Percentiles rank a stretch among this genome's conserved stretches.
phyloP scores from a whole-genome alignment of 2,888 invertebrate species.

The Eremobia ochroleuca region DNA sequence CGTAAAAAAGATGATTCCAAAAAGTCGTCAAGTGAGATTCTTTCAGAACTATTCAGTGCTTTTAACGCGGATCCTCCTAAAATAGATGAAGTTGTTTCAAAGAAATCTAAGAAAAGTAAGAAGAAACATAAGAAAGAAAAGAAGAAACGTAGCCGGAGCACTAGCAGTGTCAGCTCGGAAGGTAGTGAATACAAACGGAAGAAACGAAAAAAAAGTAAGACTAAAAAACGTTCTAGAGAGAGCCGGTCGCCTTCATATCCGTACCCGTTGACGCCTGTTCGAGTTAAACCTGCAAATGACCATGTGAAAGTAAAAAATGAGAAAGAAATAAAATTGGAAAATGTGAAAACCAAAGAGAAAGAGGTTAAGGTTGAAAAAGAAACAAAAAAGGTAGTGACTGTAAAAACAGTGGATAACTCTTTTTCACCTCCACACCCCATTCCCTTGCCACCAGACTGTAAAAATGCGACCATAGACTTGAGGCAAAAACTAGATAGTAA shows the following conservation, averaged over 20 bases:
- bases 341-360: constrained; percentile 70
- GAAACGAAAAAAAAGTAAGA: constrained; percentile 91
- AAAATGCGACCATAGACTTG: constrained; percentile 71
- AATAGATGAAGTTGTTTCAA: constrained; percentile 83
- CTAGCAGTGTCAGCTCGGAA: constrained; percentile 84
- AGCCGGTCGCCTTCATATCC: constrained; percentile 75
- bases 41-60: constrained; percentile 95
- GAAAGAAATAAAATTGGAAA: constrained; percentile 69
- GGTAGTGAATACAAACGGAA: constrained; percentile 89
- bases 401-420: constrained; percentile 76
- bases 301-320: constrained; percentile 70
- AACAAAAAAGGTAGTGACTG: constrained; percentile 63
- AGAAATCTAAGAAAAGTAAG: constrained; percentile 90
- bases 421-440: constrained; percentile 78
- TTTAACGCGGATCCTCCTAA: constrained; percentile 94
- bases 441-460: constrained; percentile 80
- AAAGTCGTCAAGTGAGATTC: constrained; percentile 95
- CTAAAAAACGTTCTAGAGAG: constrained; percentile 78
- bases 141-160: constrained; percentile 86
- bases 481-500: constrained; percentile 79
- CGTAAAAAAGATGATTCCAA: constrained; percentile 85
- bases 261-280: constrained; percentile 77
- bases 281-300: constrained; percentile 74
- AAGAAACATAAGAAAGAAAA: constrained; percentile 92
- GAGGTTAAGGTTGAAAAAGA: constrained; percentile 70